Evolutionary conservation across 2,113 vertebrate genomes (phyloP).

Genomic region (Tichodroma muraria): DNA sequence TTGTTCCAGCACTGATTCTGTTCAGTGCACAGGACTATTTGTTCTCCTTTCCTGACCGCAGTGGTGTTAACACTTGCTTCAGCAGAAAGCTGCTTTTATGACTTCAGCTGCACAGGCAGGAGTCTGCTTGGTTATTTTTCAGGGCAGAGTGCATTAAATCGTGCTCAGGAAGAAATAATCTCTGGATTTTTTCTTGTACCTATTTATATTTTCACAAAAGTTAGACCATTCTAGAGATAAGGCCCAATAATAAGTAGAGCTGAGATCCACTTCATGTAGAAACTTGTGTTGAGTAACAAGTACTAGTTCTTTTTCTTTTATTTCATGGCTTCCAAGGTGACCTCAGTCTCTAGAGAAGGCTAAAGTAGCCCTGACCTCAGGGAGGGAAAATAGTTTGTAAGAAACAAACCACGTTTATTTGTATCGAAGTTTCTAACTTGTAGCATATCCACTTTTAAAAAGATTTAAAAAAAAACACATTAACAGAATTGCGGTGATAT

Average conservation of each 20-base stretch:
- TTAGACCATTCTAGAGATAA: neutral
- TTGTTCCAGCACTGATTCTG: neutral
- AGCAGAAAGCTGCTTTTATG: neutral
- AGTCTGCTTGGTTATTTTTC: neutral
- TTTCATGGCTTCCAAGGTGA: neutral
- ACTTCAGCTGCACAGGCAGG: neutral
- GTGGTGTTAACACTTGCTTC: neutral
- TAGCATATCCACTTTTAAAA: neutral
- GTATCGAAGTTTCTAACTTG: neutral
- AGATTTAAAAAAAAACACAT: neutral
- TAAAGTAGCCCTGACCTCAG: neutral
- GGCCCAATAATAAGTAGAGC: neutral
- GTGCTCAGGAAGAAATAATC: neutral
- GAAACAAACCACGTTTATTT: neutral
- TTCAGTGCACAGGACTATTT: conserved; percentile 20
- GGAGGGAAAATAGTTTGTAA: neutral
- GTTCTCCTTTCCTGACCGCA: conserved; percentile 6
- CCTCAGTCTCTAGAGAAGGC: neutral
- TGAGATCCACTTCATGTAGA: neutral
- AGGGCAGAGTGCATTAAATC: neutral
- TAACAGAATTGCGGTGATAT: neutral
- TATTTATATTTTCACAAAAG: neutral
- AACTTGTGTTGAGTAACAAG: neutral
- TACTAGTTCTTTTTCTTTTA: neutral
- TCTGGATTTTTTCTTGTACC: neutral